phyloP scores from a whole-genome alignment of 2,113 vertebrate genomes.

The Leiothrix lutea region DNA sequence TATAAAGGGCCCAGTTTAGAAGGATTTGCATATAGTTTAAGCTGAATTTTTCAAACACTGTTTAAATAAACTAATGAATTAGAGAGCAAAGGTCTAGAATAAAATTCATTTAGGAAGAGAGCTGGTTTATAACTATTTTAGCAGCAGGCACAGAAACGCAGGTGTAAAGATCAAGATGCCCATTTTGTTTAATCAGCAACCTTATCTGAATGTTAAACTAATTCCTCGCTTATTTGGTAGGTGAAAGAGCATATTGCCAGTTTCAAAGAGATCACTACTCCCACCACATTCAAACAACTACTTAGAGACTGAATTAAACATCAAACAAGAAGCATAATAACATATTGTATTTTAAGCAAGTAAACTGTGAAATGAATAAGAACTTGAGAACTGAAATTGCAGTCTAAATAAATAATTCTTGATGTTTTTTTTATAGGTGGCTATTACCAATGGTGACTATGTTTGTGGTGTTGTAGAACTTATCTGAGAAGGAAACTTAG shows the following conservation, averaged over 20 bases:
- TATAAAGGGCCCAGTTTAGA: not conserved
- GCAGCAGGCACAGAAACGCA: not conserved
- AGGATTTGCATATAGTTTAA: not conserved
- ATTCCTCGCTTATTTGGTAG: not conserved
- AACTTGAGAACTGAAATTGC: not conserved
- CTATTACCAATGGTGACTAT: not conserved
- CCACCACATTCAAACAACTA: not conserved
- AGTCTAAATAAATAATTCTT: not conserved
- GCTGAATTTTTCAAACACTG: not conserved
- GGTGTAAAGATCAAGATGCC: not conserved
- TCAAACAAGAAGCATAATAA: not conserved
- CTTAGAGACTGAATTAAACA: not conserved
- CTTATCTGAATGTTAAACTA: not conserved
- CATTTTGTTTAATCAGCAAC: not conserved
- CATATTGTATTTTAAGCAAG: not conserved
- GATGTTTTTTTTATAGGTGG: not conserved
- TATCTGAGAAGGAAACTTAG: not conserved
- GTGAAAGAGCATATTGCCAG: not conserved
- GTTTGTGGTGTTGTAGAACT: conserved; percentile 8
- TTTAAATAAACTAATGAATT: not conserved
- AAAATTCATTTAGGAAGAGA: not conserved
- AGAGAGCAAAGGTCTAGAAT: not conserved
- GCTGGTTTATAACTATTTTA: not conserved
- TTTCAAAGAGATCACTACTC: not conserved
- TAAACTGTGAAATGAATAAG: not conserved